A percentile compares a stretch with the other conserved stretches of the same genome.
phyloP scores from a whole-genome alignment of 2,113 vertebrate genomes.

The Morphnarchus princeps region DNA sequence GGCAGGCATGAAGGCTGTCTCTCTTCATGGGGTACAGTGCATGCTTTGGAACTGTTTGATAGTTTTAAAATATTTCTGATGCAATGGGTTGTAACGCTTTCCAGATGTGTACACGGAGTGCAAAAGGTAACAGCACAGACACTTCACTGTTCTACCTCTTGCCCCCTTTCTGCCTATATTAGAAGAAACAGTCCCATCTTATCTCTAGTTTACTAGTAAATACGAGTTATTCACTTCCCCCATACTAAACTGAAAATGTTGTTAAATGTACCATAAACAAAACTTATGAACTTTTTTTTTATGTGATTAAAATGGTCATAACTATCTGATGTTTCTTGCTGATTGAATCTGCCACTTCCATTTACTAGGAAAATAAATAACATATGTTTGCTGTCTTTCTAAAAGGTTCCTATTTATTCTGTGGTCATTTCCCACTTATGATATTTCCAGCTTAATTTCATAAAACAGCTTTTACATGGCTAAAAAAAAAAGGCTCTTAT shows the following conservation, averaged over 20 bases:
- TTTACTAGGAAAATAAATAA: constrained; percentile 98
- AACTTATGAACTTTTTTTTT: constrained; percentile 81
- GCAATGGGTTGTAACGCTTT: constrained; percentile 69
- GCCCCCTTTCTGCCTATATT: background rate
- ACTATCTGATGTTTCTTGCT: constrained; percentile 94
- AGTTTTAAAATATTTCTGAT: constrained; percentile 75
- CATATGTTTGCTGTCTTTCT: constrained; percentile 85
- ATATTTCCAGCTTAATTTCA: constrained; percentile 82
- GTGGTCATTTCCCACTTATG: constrained; percentile 80
- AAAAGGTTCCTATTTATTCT: constrained; percentile 81
- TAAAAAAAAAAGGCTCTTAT: constrained; percentile 63
- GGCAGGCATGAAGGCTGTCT: constrained; percentile 63
- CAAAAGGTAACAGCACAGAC: constrained; percentile 65
- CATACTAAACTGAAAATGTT: constrained; percentile 75
- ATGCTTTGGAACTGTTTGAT: constrained; percentile 73
- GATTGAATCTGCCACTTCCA: constrained; percentile 96
- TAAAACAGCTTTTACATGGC: constrained; percentile 78
- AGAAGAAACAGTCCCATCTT: constrained; percentile 68
- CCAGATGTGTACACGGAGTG: constrained; percentile 68
- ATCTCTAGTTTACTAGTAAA: constrained; percentile 84
- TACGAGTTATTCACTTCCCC: constrained; percentile 66
- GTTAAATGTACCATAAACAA: constrained; percentile 84
- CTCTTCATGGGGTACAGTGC: constrained; percentile 53
- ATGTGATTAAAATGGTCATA: constrained; percentile 94
- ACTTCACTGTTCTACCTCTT: constrained; percentile 53